Base-by-base conservation (phyloP, 2,113 vertebrate genomes). In the Triplophysa rosa region DNA sequence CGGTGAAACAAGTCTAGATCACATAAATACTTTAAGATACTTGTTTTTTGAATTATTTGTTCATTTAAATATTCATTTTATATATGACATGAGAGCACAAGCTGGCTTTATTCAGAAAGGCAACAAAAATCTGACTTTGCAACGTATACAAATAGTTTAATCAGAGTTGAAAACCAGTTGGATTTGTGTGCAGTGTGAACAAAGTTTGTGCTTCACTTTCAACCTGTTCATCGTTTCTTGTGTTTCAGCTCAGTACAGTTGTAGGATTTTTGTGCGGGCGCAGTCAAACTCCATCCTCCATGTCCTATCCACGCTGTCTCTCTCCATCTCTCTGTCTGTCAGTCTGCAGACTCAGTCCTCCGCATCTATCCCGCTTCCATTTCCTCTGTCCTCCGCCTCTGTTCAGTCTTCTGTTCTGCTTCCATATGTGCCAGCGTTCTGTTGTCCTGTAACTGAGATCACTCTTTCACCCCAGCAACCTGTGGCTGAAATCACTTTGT, bases 211-310 rank as follows among this genome's bases (percentile, higher is more conserved):
- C 16, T 19, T 69, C 7, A 19, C 40, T 67, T 23, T 12, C 14
- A 67, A 67, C 23, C 45, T 33, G 47, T 70, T 23, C 6, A n/a
- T 47, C 12, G 2, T 81, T 45, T 59, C 8, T 76, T 58, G 24
- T 79, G 68, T 72, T 61, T 64, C 78, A 82, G 82, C 70, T 81
- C 68, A 73, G 47, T 82, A 71, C 66, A 78, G 69, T 72, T 86
- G 84, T 67, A 45, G 8, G 58, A 62, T 45, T n/a, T 79, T 61
- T 33, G 74, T 62, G 19, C 78, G 7, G 13, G 71, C 70, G 19
- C 77, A 82, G 62, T 72, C 74, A 14, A 40, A 54, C 78, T 73
- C 63, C 26, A 65, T 81, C 79, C 70, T 69, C 62, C 82, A 66
- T 74, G 67, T 86, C 75, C 81, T 85, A 59, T 73, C 58, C 58